Evolutionary conservation across 2,797 vertebrate genomes (phyloP), one percentile per base, ranked within the genome.

Genomic region (Myripristis jacobus): DNA sequence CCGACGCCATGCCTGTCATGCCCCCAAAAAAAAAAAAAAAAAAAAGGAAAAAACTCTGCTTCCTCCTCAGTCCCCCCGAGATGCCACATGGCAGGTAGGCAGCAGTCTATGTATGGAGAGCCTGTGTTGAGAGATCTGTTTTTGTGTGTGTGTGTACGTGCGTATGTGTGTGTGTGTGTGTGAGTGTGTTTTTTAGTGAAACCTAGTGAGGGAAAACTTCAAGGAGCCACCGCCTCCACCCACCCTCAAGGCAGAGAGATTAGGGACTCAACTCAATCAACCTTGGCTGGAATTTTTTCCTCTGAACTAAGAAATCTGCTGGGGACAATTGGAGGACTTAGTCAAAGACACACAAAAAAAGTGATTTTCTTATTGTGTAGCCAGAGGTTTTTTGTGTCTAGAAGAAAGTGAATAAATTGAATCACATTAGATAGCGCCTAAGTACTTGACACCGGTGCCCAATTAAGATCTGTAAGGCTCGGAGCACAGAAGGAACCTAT

Each of bases 351-450:
- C n/a, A 10, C n/a, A 61, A 16, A 21, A 60, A 66, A 72, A 67
- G 19, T 34, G 65, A 69, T 44, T 70, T 51, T 51, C 43, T 70
- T 47, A 56, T 70, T 75, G 52, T 24, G 60, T 43, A 56, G 59
- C 44, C 34, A 31, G 73, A 6, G 22, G 16, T 51, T 55, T n/a
- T 78, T 77, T 78, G 62, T 76, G 68, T 68, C 38, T 9, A 41
- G 67, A 71, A 79, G 60, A 86, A 70, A 83, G 78, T 66, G 70
- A 79, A 85, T 81, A 60, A 61, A 84, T 79, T 31, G 80, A 79
- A 85, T 81, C 61, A 71, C 65, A 84, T 82, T 66, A 87, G 79
- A 82, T 57, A 54, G 59, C 2, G 51, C 74, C 60, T 80, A 66
- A 65, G 80, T 55, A 62, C 80, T 85, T 70, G 75, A 85, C 77